These are phyloP conservation scores for Pegoplata infirma DNA, from an alignment of 2,888 invertebrate species.

Conservation along the genomic window DNA sequence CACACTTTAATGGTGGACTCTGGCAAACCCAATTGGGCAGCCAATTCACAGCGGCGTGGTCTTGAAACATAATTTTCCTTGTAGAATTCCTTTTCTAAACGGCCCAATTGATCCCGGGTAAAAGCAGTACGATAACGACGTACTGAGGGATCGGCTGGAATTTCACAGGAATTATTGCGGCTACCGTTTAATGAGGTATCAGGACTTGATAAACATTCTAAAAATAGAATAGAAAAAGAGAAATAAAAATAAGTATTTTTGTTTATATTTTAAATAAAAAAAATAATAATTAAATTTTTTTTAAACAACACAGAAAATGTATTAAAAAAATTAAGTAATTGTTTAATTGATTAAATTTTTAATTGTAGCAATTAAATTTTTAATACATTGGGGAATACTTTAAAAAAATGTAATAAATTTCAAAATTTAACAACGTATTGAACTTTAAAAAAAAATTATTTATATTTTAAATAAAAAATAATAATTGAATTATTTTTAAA, in stretches of 20 bases:
- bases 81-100: slow-evolving; percentile 97
- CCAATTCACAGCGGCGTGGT: slow-evolving; percentile 95
- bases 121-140: slow-evolving; percentile 98
- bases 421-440: no score
- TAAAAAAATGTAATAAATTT: no score
- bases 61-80: slow-evolving; percentile 98
- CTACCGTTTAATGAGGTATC: slow-evolving; percentile 74
- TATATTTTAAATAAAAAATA: no score
- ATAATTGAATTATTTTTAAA: no score
- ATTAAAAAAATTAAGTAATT: no score
- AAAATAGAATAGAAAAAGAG: slow-evolving; percentile 47
- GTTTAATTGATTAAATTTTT: neutral
- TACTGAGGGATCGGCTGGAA: slow-evolving; percentile 82
- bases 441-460: no score
- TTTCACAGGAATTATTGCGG: slow-evolving; percentile 71
- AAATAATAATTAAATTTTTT: no score
- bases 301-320: no score
- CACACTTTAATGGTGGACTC: slow-evolving; percentile 99
- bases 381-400: no score
- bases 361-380: neutral
- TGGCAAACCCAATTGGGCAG: slow-evolving; percentile 93
- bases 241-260: slow-evolving; percentile 26
- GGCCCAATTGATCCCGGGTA: slow-evolving; percentile 93
- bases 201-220: slow-evolving; percentile 79
- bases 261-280: neutral